Base-by-base conservation (phyloP, 2,797 vertebrate genomes). In the Macrochelys suwanniensis region DNA sequence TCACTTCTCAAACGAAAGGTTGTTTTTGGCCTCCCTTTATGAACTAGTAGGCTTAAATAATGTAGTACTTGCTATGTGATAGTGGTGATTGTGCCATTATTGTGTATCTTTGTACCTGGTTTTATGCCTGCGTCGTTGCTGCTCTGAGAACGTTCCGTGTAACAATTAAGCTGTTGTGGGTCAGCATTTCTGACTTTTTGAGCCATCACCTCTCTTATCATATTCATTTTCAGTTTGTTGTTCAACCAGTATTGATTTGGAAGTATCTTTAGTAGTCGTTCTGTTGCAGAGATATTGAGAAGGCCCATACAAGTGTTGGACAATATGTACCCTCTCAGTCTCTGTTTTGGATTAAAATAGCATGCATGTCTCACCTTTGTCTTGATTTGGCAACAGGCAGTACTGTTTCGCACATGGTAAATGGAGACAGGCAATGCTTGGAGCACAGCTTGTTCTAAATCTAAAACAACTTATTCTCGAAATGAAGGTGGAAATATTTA, bases 241-340 rank as follows among this genome's bases (percentile, higher is more conserved):
- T 78, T 82, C 49, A 11, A 1, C 1, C 11, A 54, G 5, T 56
- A 4, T 85, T 68, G 53, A 88, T 94, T 61, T 59, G 54, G 83
- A 59, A 89, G 37, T 17, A 5, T 88, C 68, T 31, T 19, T 21
- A 49, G 26, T 33, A 84, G 7, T 50, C 2, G 91, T 93, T 89
- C 9, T 81, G 59, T 50, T 1, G 2, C 53, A 25, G 33, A 42
- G 11, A 92, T 61, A 61, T 61, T 33, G 31, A 33, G 59, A 33
- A 17, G 59, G 61, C 83, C 81, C 56, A 56, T 53, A 65, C 53
- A 90, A 56, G 89, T n/a, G 47, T 4, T 50, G 79, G 86, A 16
- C 84, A 42, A 10, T 80, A 2, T 0, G 0, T 82, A 0, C 80
- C 59, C 17, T 49, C 49, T 78, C 0, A 0, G 3, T n/a, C 1